Evolutionary conservation across 1,140 invertebrate genomes (phyloP).

Genomic region (Brachionus plicatilis): DNA sequence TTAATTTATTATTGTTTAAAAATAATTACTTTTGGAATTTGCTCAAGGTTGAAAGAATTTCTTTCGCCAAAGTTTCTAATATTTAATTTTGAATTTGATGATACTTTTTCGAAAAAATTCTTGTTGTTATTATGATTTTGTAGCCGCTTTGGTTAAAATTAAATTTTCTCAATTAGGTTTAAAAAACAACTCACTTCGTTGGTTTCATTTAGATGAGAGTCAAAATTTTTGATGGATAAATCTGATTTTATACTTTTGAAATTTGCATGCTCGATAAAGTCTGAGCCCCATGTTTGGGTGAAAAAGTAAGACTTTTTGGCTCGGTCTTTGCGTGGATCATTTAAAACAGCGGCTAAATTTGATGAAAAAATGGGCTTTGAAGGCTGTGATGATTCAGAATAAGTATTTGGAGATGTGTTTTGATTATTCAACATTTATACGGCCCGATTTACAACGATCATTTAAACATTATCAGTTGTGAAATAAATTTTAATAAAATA

Average conservation of each 20-base stretch:
- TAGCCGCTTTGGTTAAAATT: not conserved
- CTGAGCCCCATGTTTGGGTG: conserved; percentile 93
- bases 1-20: too few relatives aligned
- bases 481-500: not conserved
- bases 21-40: conserved; percentile 65
- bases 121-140: conserved; percentile 50
- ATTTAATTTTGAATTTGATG: conserved; percentile 29
- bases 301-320: conserved; percentile 69
- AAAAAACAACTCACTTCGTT: conserved; percentile 47
- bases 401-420: not conserved
- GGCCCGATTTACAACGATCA: not conserved
- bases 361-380: conserved; percentile 50
- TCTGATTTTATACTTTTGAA: not conserved
- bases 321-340: conserved; percentile 80
- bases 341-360: conserved; percentile 89
- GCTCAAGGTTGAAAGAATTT: conserved; percentile 60
- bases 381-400: not conserved
- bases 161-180: not conserved
- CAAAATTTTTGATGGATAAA: conserved; percentile 56
- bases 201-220: conserved; percentile 75
- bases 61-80: conserved; percentile 50
- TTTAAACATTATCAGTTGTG: not conserved
- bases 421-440: not conserved
- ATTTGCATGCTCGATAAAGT: conserved; percentile 67
- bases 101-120: conserved; percentile 37